These are phyloP conservation scores for Cephus runcator DNA, from an alignment of 2,888 invertebrate species.

Conservation along the genomic window DNA sequence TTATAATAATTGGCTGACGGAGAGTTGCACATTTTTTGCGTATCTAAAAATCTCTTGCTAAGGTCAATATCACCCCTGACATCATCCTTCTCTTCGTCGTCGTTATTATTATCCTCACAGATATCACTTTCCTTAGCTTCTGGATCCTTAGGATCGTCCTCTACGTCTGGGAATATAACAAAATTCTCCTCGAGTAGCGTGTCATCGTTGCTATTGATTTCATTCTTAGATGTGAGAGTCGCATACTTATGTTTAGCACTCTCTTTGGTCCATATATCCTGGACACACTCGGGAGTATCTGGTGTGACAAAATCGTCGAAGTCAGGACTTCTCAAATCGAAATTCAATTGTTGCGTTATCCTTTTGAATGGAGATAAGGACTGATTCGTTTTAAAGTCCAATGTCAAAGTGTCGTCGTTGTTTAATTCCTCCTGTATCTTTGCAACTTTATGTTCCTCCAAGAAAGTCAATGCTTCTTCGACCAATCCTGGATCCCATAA, in stretches of 20 bases:
- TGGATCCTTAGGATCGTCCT: conserved; percentile 60
- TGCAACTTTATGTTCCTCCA: conserved; percentile 79
- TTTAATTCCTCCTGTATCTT: conserved; percentile 52
- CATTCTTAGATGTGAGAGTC: conserved; percentile 34
- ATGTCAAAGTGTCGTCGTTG: conserved; percentile 43
- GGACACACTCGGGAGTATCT: conserved; percentile 72
- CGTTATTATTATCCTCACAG: conserved; percentile 30
- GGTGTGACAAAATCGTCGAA: conserved; percentile 78
- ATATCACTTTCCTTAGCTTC: conserved; percentile 16
- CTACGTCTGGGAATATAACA: conserved; percentile 70
- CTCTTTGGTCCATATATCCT: conserved; percentile 74
- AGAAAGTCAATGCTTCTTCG: conserved; percentile 85
- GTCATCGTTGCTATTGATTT: conserved; percentile 50
- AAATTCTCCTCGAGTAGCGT: conserved; percentile 68
- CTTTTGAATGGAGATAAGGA: conserved; percentile 79
- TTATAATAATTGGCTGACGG: conserved; percentile 83
- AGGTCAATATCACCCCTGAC: conserved; percentile 56
- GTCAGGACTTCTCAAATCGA: conserved; percentile 79
- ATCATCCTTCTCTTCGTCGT: conserved; percentile 51
- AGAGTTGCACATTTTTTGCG: conserved; percentile 72
- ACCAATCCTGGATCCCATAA: conserved; percentile 89
- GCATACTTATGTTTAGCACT: conserved; percentile 59
- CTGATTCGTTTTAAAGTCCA: conserved; percentile 60
- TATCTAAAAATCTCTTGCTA: conserved; percentile 66
- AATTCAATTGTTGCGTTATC: conserved; percentile 80